Evolutionary conservation across 1,140 invertebrate species (phyloP), one percentile per base, ranked within the genome.

Genomic region (Lordiphosa clarofinis): DNA sequence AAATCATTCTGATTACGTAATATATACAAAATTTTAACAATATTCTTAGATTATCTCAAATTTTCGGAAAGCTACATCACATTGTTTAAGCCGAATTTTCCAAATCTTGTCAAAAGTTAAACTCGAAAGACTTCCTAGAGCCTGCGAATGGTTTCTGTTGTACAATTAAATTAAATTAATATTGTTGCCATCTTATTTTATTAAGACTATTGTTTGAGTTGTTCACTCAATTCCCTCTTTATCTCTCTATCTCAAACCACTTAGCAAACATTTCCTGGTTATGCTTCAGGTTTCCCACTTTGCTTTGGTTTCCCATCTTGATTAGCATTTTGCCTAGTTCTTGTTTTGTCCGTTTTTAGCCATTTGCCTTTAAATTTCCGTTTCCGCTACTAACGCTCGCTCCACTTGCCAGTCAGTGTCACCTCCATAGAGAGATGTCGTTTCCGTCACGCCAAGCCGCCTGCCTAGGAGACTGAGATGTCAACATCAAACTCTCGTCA

Each of bases 311-410:
- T 67, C 46, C 36, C 47, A 57, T 58, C 47, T 53, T 67, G 40
- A 67, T 67, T 67, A 59, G 47, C 55, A 67, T 67, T 67, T 24
- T 57, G 43, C 31, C 43, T 21, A 31, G 28, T 58, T 58, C 53
- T 28, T 28, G 24, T 28, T 58, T 67, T 21, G 62, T 10, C 62
- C 35, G 13, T 52, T 66, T 67, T 44, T 10, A 43, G 31, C 63
- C 63, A 33, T 67, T 67, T 59, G 54, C 31, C 64, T 67, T 59
- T 67, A 59, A 67, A 67, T 67, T 67, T 67, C 64, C 63, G 64
- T 15, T 67, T 67, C 64, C 64, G 47, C 40, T 47, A 28, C 24
- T 28, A 28, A 28, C 24, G 24, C 24, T 28, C 24, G 24, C 24
- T 28, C 24, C 24, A 28, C 24, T 28, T 28, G 24, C 24, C 24